Evolutionary conservation across 2,113 vertebrate species (phyloP), one percentile per base, ranked within the genome.

Genomic region (Misgurnus anguillicaudatus): DNA sequence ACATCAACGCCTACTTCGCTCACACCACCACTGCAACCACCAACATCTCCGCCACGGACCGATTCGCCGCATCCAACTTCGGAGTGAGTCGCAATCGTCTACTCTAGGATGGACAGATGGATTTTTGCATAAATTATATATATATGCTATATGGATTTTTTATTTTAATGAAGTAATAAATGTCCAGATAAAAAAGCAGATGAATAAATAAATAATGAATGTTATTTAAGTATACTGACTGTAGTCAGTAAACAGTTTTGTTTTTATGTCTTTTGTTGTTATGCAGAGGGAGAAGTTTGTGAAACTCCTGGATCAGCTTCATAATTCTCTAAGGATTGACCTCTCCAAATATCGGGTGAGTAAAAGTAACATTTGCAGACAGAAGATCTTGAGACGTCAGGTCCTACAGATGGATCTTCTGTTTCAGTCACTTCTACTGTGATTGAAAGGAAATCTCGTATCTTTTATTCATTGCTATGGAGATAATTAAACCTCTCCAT

Each of bases 1-100:
- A 99, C 79, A 99, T 99, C 80, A 99, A 99, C 9, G 96, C 98
- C 66, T 99, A 98, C 87, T 99, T 98, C n/a, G 97, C 97, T 61
- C 97, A 98, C 82, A 97, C 97, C 13, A 97, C 95, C 45, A 97
- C 95, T 11, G 94, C 94, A 84, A 95, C 94, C 83, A 97, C 96
- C n/a, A 98, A 96, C 55, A 96, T 97, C 6, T 98, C 98, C 0
- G 97, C 98, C 41, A 98, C 98, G 0, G 98, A 99, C 83, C 91
- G 98, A 63, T 99, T 99, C 82, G 96, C 97, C 1, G 98, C 98
- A 14, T 98, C 97, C 19, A 99, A 99, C 88, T 99, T 99, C 76
- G 97, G 97, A 85, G 98, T 98, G 87, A 95, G 95, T 90, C 45
- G 24, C 24, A 31, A 31, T 31, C 24, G 24, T n/a, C n/a, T n/a